Evolutionary conservation across 2,888 invertebrate species (phyloP).

Genomic region (Stegophylla sp.): DNA sequence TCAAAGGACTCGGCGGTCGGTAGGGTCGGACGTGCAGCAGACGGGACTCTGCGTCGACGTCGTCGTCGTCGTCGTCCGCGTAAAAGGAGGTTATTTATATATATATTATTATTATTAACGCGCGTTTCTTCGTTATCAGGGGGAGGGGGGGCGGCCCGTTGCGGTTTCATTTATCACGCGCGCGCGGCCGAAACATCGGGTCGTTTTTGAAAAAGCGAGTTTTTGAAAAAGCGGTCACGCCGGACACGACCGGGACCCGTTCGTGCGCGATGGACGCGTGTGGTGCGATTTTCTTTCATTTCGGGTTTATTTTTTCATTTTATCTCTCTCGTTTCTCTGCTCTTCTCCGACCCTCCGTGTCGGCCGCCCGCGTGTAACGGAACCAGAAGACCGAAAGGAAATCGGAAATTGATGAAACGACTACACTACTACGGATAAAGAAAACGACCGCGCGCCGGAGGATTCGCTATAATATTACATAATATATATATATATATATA

Average conservation of each 20-base stretch:
- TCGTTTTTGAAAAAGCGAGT: slow-evolving; percentile 8
- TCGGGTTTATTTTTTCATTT: too few species aligned
- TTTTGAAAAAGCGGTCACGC: not conserved
- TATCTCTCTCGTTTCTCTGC: too few species aligned
- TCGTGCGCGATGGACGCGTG: slow-evolving; percentile 1
- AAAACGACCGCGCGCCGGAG: not conserved
- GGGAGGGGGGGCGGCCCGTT: too few species aligned
- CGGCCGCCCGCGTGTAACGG: not conserved
- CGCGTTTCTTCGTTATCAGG: slow-evolving; percentile 22
- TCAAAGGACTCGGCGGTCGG: slow-evolving; percentile 4
- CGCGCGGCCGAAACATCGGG: not conserved
- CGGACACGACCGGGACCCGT: not conserved
- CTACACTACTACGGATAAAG: not conserved
- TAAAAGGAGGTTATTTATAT: slow-evolving; percentile 46
- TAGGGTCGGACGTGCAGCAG: slow-evolving; percentile 18
- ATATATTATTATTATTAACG: too few species aligned
- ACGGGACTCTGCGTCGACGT: not conserved
- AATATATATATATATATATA: too few species aligned
- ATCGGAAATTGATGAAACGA: slow-evolving; percentile 48
- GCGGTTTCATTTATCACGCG: slow-evolving; percentile 49
- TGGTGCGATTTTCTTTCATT: too few species aligned
- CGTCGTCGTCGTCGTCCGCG: not conserved
- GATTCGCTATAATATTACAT: too few species aligned
- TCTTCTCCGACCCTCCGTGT: too few species aligned
- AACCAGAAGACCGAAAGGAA: slow-evolving; percentile 24